phyloP scores from a whole-genome alignment of 30 jellyfish, hydroid and myxozoan genomes.

The Aurelia sp. region DNA sequence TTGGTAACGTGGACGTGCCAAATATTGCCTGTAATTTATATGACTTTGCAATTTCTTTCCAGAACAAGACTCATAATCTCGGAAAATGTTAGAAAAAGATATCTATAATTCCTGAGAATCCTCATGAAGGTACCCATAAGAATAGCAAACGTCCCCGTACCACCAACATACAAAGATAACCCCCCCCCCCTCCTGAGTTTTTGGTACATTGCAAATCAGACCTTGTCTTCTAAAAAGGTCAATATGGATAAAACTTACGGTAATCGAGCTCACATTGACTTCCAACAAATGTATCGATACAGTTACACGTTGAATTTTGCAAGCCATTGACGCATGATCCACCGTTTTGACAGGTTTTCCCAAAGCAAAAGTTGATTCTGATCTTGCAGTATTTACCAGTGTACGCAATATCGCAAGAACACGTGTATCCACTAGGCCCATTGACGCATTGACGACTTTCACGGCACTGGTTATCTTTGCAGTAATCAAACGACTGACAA shows the following conservation, averaged over 20 bases:
- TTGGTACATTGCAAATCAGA: too few relatives aligned
- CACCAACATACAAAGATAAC: too few relatives aligned
- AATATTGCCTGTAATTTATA: too few relatives aligned
- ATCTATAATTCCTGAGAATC: too few relatives aligned
- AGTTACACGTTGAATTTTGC: constrained; percentile 6
- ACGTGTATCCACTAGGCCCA: constrained; percentile 32
- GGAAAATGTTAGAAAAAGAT: too few relatives aligned
- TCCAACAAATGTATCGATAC: constrained; percentile 27
- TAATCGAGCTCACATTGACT: constrained; percentile 19
- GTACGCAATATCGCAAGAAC: constrained; percentile 32
- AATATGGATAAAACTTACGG: constrained; percentile 8
- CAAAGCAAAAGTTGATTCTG: constrained; percentile 4
- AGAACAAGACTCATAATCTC: too few relatives aligned
- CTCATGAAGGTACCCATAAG: too few relatives aligned
- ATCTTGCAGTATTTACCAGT: constrained; percentile 41
- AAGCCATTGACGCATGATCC: constrained; percentile 23
- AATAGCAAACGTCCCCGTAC: too few relatives aligned
- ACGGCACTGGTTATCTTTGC: constrained; percentile 14
- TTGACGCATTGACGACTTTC: constrained; percentile 22
- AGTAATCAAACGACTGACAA: constrained; percentile 26
- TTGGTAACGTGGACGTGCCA: too few relatives aligned
- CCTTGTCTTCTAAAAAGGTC: too few relatives aligned
- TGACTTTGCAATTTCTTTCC: too few relatives aligned
- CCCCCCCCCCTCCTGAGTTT: too few relatives aligned
- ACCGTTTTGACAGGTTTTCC: constrained; percentile 14